phyloP scores from a whole-genome alignment of 2,797 vertebrate species.

The Gambelia wislizenii region DNA sequence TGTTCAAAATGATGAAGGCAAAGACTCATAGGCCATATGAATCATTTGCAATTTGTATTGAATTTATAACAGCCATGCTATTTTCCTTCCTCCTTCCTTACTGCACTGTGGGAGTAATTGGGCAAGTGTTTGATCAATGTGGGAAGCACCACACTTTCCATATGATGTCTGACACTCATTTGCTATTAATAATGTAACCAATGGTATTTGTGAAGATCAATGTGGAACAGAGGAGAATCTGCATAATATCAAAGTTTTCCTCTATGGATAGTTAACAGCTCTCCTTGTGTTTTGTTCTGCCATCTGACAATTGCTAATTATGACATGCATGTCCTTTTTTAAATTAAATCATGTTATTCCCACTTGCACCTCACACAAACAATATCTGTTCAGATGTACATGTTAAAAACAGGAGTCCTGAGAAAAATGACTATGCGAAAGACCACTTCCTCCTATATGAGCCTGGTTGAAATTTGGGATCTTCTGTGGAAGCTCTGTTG shows the following conservation, averaged over 20 bases:
- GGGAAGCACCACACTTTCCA: background rate
- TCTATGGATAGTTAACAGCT: background rate
- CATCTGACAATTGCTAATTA: background rate
- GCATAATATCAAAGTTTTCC: background rate
- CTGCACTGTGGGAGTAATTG: background rate
- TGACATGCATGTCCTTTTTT: background rate
- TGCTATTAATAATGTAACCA: background rate
- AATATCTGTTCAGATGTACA: background rate
- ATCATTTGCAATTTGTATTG: background rate
- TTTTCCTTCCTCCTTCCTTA: background rate
- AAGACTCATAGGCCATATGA: background rate
- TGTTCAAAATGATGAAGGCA: background rate
- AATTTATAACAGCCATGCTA: background rate
- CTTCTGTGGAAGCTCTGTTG: no score
- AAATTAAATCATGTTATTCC: background rate
- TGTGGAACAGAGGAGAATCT: background rate
- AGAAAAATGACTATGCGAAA: no score
- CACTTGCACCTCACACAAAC: background rate
- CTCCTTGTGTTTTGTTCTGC: background rate
- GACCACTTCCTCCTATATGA: no score
- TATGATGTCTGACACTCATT: background rate
- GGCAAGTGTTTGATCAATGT: background rate
- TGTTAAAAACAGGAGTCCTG: background rate
- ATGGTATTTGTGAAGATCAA: background rate
- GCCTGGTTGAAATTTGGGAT: no score